Conservation (phyloP, 2,888 invertebrate species). For the Argyra leucocephala region DNA sequence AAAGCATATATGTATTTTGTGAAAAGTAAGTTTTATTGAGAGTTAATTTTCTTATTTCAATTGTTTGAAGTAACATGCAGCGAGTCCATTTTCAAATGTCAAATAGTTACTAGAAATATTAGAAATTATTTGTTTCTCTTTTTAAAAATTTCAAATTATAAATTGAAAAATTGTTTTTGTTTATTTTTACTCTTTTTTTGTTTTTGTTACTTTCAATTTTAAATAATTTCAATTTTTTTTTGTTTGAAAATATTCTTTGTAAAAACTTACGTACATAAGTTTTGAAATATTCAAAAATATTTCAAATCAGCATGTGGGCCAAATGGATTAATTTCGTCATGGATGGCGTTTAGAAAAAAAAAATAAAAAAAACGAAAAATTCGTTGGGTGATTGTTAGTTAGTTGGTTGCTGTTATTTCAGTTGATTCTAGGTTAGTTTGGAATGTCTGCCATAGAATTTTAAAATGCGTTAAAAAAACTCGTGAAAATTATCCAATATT, state of each 20-base stretch:
- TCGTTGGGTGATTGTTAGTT: too few relatives aligned
- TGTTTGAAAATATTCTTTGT: too few relatives aligned
- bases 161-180: not conserved
- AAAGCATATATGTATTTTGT: not conserved
- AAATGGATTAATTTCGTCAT: slow-evolving; percentile 6
- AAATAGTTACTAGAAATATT: not conserved
- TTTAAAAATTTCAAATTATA: not conserved
- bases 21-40: not conserved
- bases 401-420: too few relatives aligned
- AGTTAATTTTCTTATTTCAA: not conserved
- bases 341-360: slow-evolving; percentile 2
- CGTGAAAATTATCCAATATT: not conserved
- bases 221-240: not conserved
- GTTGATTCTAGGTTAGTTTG: too few relatives aligned
- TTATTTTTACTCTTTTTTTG: too few relatives aligned
- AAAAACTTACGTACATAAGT: not conserved
- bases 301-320: not conserved
- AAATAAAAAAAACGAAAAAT: too few relatives aligned
- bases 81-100: slow-evolving; percentile 10
- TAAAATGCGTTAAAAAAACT: not conserved
- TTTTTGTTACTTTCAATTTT: not conserved
- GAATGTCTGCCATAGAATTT: too few relatives aligned
- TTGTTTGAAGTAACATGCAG: not conserved
- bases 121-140: not conserved
- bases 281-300: not conserved